phyloP scores from a whole-genome alignment of 2,797 vertebrate genomes.

The Carapus acus region DNA sequence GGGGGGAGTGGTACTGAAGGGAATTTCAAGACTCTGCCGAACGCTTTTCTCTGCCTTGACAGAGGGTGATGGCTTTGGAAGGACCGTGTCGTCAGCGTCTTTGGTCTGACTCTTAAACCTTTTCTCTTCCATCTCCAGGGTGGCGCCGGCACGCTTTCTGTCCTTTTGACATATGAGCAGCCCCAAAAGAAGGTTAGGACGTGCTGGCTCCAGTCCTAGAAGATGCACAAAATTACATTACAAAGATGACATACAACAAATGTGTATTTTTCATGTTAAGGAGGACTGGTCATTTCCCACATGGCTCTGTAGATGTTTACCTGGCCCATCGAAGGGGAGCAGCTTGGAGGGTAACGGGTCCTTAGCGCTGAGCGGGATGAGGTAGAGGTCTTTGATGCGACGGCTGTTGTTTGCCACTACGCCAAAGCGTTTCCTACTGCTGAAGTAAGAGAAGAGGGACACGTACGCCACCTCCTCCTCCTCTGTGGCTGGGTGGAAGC shows the following conservation, averaged over 20 bases:
- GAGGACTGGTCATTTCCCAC: too few species aligned
- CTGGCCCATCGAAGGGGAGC: conserved; percentile 98
- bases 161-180: conserved; percentile 94
- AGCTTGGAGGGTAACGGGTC: conserved; percentile 96
- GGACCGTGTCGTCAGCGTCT: conserved; percentile 70
- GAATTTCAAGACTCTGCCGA: conserved; percentile 68
- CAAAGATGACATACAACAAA: conserved; percentile 3
- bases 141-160: conserved; percentile 74
- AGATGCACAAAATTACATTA: conserved; percentile 18
- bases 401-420: conserved; percentile 97
- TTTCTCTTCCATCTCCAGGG: conserved; percentile 82
- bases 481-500: conserved; percentile 97
- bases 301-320: conserved; percentile 78
- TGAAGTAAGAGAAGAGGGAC: conserved; percentile 98
- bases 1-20: conserved; percentile 80
- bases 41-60: conserved; percentile 66
- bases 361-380: conserved; percentile 93
- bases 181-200: conserved; percentile 93
- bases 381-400: conserved; percentile 97
- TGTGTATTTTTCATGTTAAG: too few species aligned
- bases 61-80: conserved; percentile 53
- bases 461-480: conserved; percentile 98
- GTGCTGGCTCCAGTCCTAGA: conserved; percentile 92
- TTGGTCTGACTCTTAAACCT: conserved; percentile 73
- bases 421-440: conserved; percentile 93